Percentiles rank a stretch among this genome's conserved stretches.
phyloP scores from a whole-genome alignment of 92 coral and sea anemone genomes.

The Ricordea florida region DNA sequence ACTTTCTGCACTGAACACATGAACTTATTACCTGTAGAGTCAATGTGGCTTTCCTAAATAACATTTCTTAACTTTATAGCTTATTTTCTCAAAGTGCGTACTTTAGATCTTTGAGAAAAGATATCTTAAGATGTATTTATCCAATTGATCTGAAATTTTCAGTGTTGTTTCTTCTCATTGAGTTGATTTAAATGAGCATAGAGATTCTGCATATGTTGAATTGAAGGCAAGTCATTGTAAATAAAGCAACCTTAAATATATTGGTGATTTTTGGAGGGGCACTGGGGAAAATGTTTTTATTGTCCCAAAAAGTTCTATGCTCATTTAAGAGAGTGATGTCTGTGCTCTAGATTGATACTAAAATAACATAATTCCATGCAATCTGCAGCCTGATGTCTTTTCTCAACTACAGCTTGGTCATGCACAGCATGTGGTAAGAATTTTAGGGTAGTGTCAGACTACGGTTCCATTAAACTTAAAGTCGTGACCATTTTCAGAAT shows the following conservation, averaged over 20 bases:
- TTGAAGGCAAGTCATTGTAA: slow-evolving; percentile 8
- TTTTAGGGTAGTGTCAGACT: slow-evolving; percentile 6
- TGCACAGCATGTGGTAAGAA: slow-evolving; percentile 39
- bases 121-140: slow-evolving; percentile 43
- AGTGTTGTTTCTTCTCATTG: slow-evolving; percentile 5
- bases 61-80: slow-evolving; percentile 20
- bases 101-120: slow-evolving; percentile 42
- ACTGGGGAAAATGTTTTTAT: slow-evolving; percentile 18
- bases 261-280: neutral
- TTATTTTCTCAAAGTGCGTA: slow-evolving; percentile 22
- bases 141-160: slow-evolving; percentile 41
- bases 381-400: slow-evolving; percentile 28
- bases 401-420: slow-evolving; percentile 35
- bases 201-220: slow-evolving; percentile 13
- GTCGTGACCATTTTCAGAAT: slow-evolving; percentile 2
- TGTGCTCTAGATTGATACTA: slow-evolving; percentile 10
- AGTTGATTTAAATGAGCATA: slow-evolving; percentile 15
- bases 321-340: slow-evolving; percentile 26
- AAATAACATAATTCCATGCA: slow-evolving; percentile 15
- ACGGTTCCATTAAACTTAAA: slow-evolving; percentile 1
- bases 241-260: neutral
- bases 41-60: neutral
- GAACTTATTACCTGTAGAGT: neutral
- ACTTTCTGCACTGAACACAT: neutral
- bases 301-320: slow-evolving; percentile 32